Base-by-base conservation (phyloP, 2,888 invertebrate species). In the Drepanosiphum platanoidis region DNA sequence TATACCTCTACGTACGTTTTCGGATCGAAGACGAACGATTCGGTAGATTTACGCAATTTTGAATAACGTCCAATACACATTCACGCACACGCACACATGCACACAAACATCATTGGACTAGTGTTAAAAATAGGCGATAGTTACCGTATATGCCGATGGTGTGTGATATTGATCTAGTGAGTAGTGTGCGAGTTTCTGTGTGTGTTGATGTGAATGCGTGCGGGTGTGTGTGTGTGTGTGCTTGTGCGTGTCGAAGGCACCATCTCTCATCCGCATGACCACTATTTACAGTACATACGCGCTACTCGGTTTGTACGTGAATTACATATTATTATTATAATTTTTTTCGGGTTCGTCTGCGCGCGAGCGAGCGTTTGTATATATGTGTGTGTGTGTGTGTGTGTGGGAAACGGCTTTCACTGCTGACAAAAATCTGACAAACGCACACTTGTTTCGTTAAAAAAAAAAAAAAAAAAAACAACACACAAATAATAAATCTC, bases 111-210 rank as follows among this genome's bases (percentile, higher is more conserved):
- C n/a, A n/a, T 34, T 13, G n/a, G 68, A 36, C 58, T n/a, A 58
- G 32, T 52, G 80, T 77, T 79, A 79, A 79, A 79, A 79, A 79
- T 79, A 79, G 79, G 79, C 79, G 79, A 79, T 80, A 68, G 68
- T 70, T 68, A 68, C 80, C 68, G 68, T 46, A 66, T 42, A 79
- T 79, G 79, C 42, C 39, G 79, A 68, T 66, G 27, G 52, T 71
- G 70, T 58, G 68, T 36, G 58, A 58, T 81, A 81, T 81, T 52
- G 81, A 81, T 81, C 70, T 81, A 52, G 52, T 7, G 34, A 64
- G 30, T 39, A 61, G 61, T 22, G 30, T 27, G 11, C 27, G 36
- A 22, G 7, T 58, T 8, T 52, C 0, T 61, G 9, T 61, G 61
- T 4, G 11, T 22, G 34, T 34, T 39, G 32, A 15, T 52, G 46